Evolutionary conservation across 1,140 invertebrate genomes (phyloP).

Genomic region (Diabrotica undecimpunctata): DNA sequence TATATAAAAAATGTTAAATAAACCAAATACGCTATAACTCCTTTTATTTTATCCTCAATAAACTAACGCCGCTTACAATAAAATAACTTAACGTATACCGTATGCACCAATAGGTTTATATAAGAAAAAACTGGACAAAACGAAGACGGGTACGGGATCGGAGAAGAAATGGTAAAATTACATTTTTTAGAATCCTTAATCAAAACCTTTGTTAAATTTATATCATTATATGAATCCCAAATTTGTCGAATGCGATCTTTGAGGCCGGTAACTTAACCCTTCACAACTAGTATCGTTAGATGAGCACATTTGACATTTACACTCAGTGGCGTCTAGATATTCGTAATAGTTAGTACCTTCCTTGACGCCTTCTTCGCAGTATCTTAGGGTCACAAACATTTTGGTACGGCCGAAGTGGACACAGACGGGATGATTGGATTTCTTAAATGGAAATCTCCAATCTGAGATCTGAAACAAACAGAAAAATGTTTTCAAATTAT

Average conservation of each 20-base stretch:
- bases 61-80: too few species aligned
- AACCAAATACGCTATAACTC: too few species aligned
- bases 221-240: constrained; percentile 32
- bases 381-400: constrained; percentile 53
- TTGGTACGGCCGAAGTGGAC: constrained; percentile 63
- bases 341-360: constrained; percentile 52
- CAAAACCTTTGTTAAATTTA: not conserved
- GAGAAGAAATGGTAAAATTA: too few species aligned
- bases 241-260: constrained; percentile 40
- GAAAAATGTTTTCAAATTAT: too few species aligned
- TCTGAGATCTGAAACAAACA: constrained; percentile 63
- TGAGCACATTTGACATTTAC: constrained; percentile 48
- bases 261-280: constrained; percentile 52
- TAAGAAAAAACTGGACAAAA: too few species aligned
- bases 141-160: too few species aligned
- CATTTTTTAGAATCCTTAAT: not conserved
- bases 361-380: constrained; percentile 63
- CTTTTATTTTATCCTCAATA: too few species aligned
- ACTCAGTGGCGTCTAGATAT: constrained; percentile 61
- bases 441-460: constrained; percentile 82
- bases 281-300: constrained; percentile 46
- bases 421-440: constrained; percentile 78
- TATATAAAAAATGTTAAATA: too few species aligned
- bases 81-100: too few species aligned
- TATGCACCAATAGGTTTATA: too few species aligned